Base-by-base conservation (phyloP, 2,113 vertebrate species). In the Lampris incognitus region DNA sequence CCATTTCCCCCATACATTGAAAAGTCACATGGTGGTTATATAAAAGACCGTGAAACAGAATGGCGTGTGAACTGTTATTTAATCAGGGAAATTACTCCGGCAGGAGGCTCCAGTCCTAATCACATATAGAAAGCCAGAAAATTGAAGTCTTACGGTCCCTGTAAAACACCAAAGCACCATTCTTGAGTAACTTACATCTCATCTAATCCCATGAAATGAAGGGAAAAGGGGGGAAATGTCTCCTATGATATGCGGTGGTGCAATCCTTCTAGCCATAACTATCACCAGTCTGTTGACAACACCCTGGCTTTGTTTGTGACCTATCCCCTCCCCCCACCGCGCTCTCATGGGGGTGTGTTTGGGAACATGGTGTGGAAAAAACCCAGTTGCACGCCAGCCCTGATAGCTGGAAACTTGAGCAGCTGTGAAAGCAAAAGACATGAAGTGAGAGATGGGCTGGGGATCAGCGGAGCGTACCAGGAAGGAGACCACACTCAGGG, bases 371-470 rank as follows among this genome's bases (percentile, higher is more conserved):
- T 37, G 9, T 58, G 51, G 67, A 68, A 72, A 84, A 46, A 1
- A 6, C 7, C 6, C 24, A 24, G 7, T 55, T 42, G 44, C 51
- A 0, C 2, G 58, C 48, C 36, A 40, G 39, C 48, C 41, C 51
- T n/a, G 48, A 70, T 59, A 59, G 40, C 64, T 1, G 65, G 75
- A 85, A 85, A 82, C 71, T 66, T 41, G 46, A 74, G 75, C 91
- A 93, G 92, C 91, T 92, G 86, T 86, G 70, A 87, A 92, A 91
- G 85, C 89, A 91, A 60, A 24, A 82, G 8, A 52, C 2, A 44
- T 75, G 60, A 61, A 74, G 66, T 48, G 69, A 82, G 68, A 84
- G 24, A 1, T 57, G 66, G 72, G 63, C 60, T 57, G 63, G 11
- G 69, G 48, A 55, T 56, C 66, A 6, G 39, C 70, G 59, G 42